Conservation (phyloP, 2,888 invertebrate species). For the Patella depressa region DNA sequence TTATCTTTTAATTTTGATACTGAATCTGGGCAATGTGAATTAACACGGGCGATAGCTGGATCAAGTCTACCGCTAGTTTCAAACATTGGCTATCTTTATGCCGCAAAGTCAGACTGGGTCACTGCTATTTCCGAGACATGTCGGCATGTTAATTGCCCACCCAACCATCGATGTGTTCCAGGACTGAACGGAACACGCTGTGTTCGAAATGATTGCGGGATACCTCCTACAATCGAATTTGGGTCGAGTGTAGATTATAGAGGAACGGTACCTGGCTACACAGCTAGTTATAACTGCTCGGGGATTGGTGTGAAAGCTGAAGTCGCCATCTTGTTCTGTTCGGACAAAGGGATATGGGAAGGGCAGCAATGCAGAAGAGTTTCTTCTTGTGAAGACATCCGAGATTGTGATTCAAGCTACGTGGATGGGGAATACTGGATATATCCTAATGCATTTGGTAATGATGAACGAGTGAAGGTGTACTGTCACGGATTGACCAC, state of each 20-base stretch:
- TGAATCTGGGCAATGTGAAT: background rate
- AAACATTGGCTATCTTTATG: background rate
- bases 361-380: background rate
- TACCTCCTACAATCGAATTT: background rate
- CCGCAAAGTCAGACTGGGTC: background rate
- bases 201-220: background rate
- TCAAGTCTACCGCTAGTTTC: background rate
- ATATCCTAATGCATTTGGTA: background rate
- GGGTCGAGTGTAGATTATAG: background rate
- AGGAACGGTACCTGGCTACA: background rate
- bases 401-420: background rate
- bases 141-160: background rate
- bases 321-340: background rate
- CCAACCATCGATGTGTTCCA: background rate
- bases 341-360: background rate
- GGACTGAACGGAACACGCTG: background rate
- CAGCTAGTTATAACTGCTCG: background rate
- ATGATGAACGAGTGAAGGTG: background rate
- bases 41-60: background rate
- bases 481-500: background rate
- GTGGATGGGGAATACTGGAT: constrained; percentile 4
- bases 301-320: background rate
- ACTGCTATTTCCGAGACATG: background rate
- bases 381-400: background rate
- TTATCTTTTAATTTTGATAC: constrained; percentile 3